These are phyloP conservation scores for Alca torda DNA, from an alignment of 2,797 vertebrate genomes.

Conservation along the genomic window DNA sequence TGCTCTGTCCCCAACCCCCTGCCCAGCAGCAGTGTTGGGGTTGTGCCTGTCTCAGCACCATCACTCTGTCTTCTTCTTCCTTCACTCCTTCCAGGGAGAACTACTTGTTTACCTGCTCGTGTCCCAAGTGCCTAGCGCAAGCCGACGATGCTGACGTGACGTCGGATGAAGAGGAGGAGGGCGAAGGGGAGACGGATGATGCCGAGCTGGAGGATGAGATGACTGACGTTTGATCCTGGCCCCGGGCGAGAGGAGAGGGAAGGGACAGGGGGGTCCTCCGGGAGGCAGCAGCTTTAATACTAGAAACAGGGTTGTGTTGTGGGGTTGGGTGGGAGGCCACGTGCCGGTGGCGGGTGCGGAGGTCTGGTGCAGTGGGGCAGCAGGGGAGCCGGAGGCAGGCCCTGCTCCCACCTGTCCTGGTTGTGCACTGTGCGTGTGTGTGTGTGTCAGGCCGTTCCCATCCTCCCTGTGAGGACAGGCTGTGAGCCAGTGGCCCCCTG, in stretches of 20 bases:
- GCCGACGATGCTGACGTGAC: slow-evolving; percentile 89
- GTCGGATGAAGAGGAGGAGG: slow-evolving; percentile 94
- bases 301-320: slow-evolving; percentile 25
- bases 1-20: fast-evolving
- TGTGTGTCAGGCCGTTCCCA: neutral
- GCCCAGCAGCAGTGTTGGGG: neutral
- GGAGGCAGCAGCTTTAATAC: slow-evolving; percentile 34
- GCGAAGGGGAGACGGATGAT: slow-evolving; percentile 81
- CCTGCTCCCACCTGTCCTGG: neutral
- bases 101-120: slow-evolving; percentile 95
- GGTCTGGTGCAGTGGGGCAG: neutral
- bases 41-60: neutral
- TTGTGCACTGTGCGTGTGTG: neutral
- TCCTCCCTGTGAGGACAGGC: neutral
- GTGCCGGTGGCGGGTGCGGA: neutral
- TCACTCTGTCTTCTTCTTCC: neutral
- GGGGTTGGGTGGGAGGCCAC: neutral
- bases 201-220: slow-evolving; percentile 97
- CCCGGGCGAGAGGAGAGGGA: neutral
- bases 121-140: slow-evolving; percentile 92
- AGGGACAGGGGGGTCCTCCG: neutral
- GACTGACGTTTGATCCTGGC: slow-evolving; percentile 90
- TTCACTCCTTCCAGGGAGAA: slow-evolving; percentile 85
- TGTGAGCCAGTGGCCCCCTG: neutral
- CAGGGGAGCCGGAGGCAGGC: neutral